phyloP scores from a whole-genome alignment of 2,797 vertebrate genomes.

The Notoglanidium macrostoma region DNA sequence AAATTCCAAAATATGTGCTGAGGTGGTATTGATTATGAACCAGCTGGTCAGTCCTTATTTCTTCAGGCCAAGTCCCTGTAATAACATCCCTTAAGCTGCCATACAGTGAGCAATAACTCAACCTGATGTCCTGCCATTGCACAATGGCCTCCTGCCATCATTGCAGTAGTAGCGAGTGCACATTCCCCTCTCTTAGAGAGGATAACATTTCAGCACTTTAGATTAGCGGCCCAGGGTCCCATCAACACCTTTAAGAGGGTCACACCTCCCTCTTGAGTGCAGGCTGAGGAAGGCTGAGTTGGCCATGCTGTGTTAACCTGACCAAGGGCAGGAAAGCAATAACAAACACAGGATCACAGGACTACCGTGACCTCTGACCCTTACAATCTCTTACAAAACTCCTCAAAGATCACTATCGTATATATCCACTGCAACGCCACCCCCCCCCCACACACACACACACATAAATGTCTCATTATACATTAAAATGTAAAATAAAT shows the following conservation, averaged over 20 bases:
- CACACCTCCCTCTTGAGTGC: constrained; percentile 32
- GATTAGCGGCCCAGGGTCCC: constrained; percentile 66
- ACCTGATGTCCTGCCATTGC: background rate
- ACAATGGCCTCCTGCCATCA: constrained; percentile 20
- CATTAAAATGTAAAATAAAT: background rate
- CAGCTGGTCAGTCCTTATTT: constrained; percentile 9
- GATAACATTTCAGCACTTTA: constrained; percentile 73
- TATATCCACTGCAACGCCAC: constrained; percentile 41
- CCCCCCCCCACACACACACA: background rate
- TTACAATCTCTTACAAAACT: constrained; percentile 58
- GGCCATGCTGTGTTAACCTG: constrained; percentile 76
- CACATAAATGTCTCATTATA: constrained; percentile 6
- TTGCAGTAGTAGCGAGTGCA: constrained; percentile 46
- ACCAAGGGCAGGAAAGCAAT: constrained; percentile 80
- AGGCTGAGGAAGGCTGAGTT: constrained; percentile 37
- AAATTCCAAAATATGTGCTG: constrained; percentile 33
- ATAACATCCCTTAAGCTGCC: constrained; percentile 42
- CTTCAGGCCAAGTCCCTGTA: constrained; percentile 18
- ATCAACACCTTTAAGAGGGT: constrained; percentile 65
- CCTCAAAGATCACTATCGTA: constrained; percentile 69
- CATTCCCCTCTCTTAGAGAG: constrained; percentile 51
- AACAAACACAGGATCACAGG: constrained; percentile 82
- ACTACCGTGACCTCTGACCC: constrained; percentile 71
- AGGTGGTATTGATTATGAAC: constrained; percentile 4
- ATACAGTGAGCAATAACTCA: constrained; percentile 39